Evolutionary conservation across 1,140 invertebrate species (phyloP), one percentile per base, ranked within the genome.

Genomic region (Temnothorax nylanderi): DNA sequence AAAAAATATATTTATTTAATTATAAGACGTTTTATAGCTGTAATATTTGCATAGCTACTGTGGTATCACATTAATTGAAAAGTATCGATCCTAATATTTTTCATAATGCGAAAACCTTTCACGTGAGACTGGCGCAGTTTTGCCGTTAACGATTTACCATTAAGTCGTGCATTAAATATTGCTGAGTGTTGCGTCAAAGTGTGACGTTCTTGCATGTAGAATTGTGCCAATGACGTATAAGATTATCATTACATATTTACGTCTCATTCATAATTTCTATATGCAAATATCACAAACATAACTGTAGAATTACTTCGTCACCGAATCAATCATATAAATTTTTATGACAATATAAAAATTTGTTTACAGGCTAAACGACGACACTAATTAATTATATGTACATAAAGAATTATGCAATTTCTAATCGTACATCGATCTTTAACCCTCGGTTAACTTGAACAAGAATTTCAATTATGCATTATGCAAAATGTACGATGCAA

Each of bases 381-480:
- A 47, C 13, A 60, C 5, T 51, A 54, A 67, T 71, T 51, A n/a
- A 72, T 54, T 78, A 21, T 21, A 65, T 8, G n/a, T 64, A 47
- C 3, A n/a, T 21, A 2, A 21, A 41, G 8, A 44, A 2, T 67
- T 80, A 13, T 49, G 49, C 34, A 72, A 72, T 37, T 44, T 58
- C 5, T 56, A 71, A 72, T 82, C 51, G 11, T 2, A 32, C 3
- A 34, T 26, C 74, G 37, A 76, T 88, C 49, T 85, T 85, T 77
- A 56, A 85, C 21, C n/a, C 16, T 37, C 13, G 80, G 62, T 49
- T 34, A 16, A 64, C 8, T 56, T 44, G 47, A 72, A 44, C 37
- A 88, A 87, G 44, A 67, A 41, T 58, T 21, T 62, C 54, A 64
- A 78, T 60, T 51, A 78, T 69, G 16, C 62, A 41, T 71, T 18